Evolutionary conservation across 2,797 vertebrate genomes (phyloP), one percentile per base, ranked within the genome.

Genomic region (Microctenopoma steveboyesi): DNA sequence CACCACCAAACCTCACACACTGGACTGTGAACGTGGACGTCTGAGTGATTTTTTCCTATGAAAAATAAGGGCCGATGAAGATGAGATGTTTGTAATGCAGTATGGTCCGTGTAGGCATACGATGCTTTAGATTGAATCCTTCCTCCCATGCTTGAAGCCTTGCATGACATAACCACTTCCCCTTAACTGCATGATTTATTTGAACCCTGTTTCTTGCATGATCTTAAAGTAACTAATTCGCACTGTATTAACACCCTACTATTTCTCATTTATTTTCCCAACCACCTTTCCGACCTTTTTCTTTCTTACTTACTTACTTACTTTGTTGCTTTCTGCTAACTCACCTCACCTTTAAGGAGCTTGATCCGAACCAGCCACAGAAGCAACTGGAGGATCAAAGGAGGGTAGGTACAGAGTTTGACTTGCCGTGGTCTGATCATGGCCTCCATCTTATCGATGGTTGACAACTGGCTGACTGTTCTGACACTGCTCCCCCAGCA

Each of bases 381-480:
- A 97, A 97, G 94, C 97, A 97, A 81, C 95, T 98, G 96, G 97
- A 99, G 92, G 97, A 99, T 94, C 95, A 97, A 79, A 97, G 93
- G 93, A 95, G 98, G 97, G 98, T 99, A 98, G 52, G 97, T 99
- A 95, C 67, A 57, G 30, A 54, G 59, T 80, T 78, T 69, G 68
- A 72, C 80, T 74, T 72, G 69, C 70, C 50, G 66, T 61, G 81
- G 64, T 82, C 63, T 72, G 77, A 54, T 73, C 40, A 64, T 40
- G 46, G 57, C 56, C 30, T 45, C 64, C 80, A 12, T 71, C 78
- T 46, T 50, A 74, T 62, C 42, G 58, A 62, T 73, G 56, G 55
- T 27, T 18, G 42, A 74, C 60, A 18, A 11, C 30, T 45, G 52
- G 76, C 64, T 62, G 51, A 72, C 58, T 43, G 46, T 39, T 43